Percentiles rank a stretch among this genome's conserved stretches.
Evolutionary conservation across 2,797 vertebrate genomes (phyloP).

Genomic region (Lepus townsendii): DNA sequence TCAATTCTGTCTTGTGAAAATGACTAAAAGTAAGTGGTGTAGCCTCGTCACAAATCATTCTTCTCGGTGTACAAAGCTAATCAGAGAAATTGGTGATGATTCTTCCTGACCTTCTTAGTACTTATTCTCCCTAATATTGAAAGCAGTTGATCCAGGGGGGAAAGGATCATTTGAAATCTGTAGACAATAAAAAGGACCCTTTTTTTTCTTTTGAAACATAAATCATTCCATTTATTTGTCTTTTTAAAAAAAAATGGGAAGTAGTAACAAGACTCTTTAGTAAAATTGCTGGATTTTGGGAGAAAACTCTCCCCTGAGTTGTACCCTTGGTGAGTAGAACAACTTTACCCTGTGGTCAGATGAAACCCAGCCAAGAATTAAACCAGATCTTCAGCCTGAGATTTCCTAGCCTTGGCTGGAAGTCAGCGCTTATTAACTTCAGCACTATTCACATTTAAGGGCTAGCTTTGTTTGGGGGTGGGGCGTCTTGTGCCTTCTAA

Average conservation of each 20-base stretch:
- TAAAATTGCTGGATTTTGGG: not conserved
- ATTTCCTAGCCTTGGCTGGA: not conserved
- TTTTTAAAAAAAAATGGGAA: not conserved
- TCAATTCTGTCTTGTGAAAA: slow-evolving; percentile 32
- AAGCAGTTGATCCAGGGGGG: not conserved
- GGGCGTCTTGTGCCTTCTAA: not conserved
- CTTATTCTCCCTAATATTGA: not conserved
- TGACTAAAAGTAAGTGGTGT: not conserved
- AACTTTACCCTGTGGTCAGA: not conserved
- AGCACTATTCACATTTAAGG: not conserved
- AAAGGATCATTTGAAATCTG: slow-evolving; percentile 14
- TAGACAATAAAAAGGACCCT: not conserved
- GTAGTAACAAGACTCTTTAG: not conserved
- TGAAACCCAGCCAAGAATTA: slow-evolving; percentile 1
- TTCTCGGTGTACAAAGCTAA: not conserved
- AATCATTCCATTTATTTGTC: slow-evolving; percentile 56
- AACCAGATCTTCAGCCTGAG: not conserved
- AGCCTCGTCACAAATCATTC: not conserved
- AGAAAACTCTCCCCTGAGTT: not conserved
- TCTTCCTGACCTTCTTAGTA: not conserved
- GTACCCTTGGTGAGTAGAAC: not conserved
- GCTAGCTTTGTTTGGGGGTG: not conserved
- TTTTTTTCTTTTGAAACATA: not conserved
- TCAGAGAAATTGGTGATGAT: not conserved
- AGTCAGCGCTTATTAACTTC: not conserved